Conservation (phyloP, 2,888 invertebrate genomes). For the Scaptomyza tumidula region DNA sequence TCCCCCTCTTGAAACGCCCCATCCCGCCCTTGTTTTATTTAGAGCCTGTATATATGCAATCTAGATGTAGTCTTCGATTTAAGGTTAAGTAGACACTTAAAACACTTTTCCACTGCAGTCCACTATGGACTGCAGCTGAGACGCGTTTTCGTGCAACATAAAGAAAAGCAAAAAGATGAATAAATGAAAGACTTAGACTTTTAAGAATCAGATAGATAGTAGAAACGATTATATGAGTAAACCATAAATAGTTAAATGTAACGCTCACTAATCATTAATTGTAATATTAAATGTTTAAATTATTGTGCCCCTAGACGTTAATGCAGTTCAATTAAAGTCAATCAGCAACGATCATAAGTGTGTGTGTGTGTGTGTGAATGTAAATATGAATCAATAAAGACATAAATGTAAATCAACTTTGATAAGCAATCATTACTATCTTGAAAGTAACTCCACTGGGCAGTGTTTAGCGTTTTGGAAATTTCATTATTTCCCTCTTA, state of each 20-base stretch:
- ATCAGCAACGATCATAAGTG: constrained; percentile 42
- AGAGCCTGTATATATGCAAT: constrained; percentile 64
- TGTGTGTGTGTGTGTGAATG: constrained; percentile 48
- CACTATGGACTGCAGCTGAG: constrained; percentile 62
- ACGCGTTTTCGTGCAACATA: constrained; percentile 59
- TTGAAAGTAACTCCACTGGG: too few relatives aligned
- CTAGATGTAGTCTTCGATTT: constrained; percentile 27
- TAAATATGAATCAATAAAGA: constrained; percentile 47
- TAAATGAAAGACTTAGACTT: constrained; percentile 45
- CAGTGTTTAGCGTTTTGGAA: too few relatives aligned
- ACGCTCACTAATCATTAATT: constrained; percentile 72
- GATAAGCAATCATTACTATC: too few relatives aligned
- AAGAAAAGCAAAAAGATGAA: constrained; percentile 1
- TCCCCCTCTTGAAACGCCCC: background rate
- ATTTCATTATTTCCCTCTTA: too few relatives aligned
- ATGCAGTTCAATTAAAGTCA: constrained; percentile 45
- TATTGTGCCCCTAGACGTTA: constrained; percentile 54
- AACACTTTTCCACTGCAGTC: constrained; percentile 75
- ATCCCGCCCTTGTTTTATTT: constrained; percentile 11
- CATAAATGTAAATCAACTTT: constrained; percentile 16
- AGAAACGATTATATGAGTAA: constrained; percentile 18
- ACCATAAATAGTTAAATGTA: constrained; percentile 43
- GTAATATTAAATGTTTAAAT: constrained; percentile 59
- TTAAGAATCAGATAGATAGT: constrained; percentile 9
- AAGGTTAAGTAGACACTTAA: constrained; percentile 44